Evolutionary conservation across 2,113 vertebrate species (phyloP), one percentile per base, ranked within the genome.

Genomic region (Calyptommatus sinebrachiatus): DNA sequence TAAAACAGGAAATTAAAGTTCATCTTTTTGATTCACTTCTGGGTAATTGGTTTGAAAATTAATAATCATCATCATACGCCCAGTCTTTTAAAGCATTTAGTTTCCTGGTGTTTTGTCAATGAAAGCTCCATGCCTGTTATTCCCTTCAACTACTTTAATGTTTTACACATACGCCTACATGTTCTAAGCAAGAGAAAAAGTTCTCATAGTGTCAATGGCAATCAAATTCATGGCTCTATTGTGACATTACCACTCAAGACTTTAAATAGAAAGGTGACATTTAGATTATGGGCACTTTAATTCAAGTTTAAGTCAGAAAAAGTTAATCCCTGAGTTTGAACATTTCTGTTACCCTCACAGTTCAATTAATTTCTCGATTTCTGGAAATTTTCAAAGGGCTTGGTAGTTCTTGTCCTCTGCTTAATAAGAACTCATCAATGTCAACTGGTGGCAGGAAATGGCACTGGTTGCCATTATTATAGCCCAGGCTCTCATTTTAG

Each of bases 21-120:
- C 28, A 11, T 60, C 73, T 9, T 60, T 84, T 84, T 85, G 83
- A 85, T 90, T 87, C 89, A 85, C 81, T 73, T 85, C 71, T 50
- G 20, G 82, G 74, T 78, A 65, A 84, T 77, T 73, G 60, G 66
- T 77, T 31, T 83, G 78, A 82, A 84, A 89, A 90, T 82, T 66
- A 82, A 84, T 71, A 18, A 86, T 78, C 48, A 79, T 82, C 87
- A 89, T 79, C 65, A 86, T 72, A 29, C 74, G 83, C 71, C 76
- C 77, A 71, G 68, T 69, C 83, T 82, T 68, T 77, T 35, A 71
- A 79, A 82, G 61, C 41, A 71, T 77, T 71, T 83, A 68, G 70
- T 72, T 81, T 46, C 76, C 29, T 69, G 68, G 24, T 86, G 8
- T 29, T 60, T 9, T 78, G 22, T 71, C 28, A 63, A 70, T 85